These are phyloP conservation scores for Charanyca ferruginea DNA, from an alignment of 2,888 invertebrate species.

Conservation along the genomic window DNA sequence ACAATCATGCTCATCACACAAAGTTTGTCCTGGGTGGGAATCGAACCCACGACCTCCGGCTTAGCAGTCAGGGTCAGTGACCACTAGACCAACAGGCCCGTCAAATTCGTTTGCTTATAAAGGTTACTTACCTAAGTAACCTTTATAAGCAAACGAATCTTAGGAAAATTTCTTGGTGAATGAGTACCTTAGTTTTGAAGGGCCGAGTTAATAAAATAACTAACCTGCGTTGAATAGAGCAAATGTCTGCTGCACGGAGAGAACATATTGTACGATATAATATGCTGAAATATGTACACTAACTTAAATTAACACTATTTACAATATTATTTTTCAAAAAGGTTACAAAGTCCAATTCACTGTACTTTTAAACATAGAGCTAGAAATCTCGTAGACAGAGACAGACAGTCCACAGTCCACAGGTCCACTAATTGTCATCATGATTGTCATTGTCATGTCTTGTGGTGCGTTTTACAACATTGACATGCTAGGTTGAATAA, in stretches of 20 bases:
- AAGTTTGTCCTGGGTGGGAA: too few species aligned
- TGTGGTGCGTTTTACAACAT: constrained; percentile 20
- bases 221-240: constrained; percentile 84
- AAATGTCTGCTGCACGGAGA: constrained; percentile 84
- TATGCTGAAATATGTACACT: constrained; percentile 9
- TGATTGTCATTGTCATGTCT: too few species aligned
- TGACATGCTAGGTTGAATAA: constrained; percentile 5
- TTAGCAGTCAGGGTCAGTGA: too few species aligned
- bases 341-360: constrained; percentile 85
- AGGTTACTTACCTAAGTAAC: too few species aligned
- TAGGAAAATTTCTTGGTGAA: neutral
- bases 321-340: constrained; percentile 66
- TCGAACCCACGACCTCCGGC: too few species aligned
- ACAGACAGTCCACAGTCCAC: too few species aligned
- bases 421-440: too few species aligned
- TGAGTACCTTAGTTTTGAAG: neutral
- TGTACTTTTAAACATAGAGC: constrained; percentile 26
- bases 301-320: constrained; percentile 54
- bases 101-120: too few species aligned
- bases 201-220: constrained; percentile 30
- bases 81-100: too few species aligned
- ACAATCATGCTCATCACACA: too few species aligned
- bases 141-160: constrained; percentile 3
- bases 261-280: constrained; percentile 76
- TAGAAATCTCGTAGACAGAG: neutral